Percentiles rank a stretch among this genome's conserved stretches.
These are phyloP conservation scores for Hydraecia micacea DNA, from an alignment of 2,888 invertebrate species.

Conservation along the genomic window DNA sequence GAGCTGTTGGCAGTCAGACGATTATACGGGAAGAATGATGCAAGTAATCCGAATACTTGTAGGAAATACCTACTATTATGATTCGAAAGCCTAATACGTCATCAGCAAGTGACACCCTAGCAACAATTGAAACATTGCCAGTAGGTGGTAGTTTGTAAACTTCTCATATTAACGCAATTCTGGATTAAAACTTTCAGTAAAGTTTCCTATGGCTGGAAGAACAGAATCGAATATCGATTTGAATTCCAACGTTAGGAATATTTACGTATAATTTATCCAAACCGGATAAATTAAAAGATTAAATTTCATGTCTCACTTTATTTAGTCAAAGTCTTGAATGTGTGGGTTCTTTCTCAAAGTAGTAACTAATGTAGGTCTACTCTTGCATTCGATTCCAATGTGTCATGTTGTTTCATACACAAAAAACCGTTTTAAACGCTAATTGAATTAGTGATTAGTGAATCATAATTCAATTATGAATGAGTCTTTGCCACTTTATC, in stretches of 20 bases:
- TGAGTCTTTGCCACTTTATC: conserved; percentile 34
- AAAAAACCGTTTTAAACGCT: conserved; percentile 6
- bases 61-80: conserved; percentile 44
- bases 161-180: conserved; percentile 7
- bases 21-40: conserved; percentile 40
- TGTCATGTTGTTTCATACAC: neutral
- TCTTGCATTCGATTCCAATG: neutral
- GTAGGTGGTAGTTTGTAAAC: conserved; percentile 16
- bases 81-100: conserved; percentile 24
- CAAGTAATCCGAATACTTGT: conserved; percentile 50
- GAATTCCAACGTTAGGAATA: neutral
- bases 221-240: neutral
- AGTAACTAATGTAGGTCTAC: neutral
- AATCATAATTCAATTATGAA: conserved; percentile 38
- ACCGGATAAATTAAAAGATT: neutral
- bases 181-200: neutral
- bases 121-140: conserved; percentile 36
- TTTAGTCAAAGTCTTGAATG: no score
- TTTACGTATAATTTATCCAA: neutral
- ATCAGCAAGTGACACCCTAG: conserved; percentile 49
- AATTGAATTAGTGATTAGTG: conserved; percentile 21
- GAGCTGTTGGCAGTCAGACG: conserved; percentile 31
- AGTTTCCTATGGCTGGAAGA: neutral
- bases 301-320: neutral
- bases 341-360: neutral